Conservation (phyloP, 2,888 invertebrate genomes). For the Anagyrus pseudococci region DNA sequence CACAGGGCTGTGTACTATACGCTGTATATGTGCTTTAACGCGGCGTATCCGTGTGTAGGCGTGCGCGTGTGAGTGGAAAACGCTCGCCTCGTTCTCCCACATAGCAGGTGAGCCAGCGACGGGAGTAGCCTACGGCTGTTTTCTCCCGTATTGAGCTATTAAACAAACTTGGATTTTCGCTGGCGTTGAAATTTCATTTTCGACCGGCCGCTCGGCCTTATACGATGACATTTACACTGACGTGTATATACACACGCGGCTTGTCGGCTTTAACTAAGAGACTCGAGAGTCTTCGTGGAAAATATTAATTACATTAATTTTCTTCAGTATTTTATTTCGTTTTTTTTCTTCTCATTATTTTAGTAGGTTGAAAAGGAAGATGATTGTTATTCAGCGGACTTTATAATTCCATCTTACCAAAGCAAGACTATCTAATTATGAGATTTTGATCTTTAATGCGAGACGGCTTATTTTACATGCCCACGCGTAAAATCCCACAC, state of each 20-base stretch:
- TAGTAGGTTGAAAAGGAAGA: background rate
- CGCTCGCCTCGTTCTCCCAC: background rate
- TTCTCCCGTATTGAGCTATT: conserved; percentile 30
- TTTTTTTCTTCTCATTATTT: conserved; percentile 11
- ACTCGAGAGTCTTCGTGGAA: background rate
- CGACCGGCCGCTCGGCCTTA: no score
- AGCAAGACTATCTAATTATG: conserved; percentile 34
- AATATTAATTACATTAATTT: conserved; percentile 8
- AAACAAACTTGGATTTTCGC: conserved; percentile 32
- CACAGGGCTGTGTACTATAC: no score
- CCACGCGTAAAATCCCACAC: conserved; percentile 26
- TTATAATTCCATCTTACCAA: conserved; percentile 24
- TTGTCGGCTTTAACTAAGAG: background rate
- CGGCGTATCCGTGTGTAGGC: no score
- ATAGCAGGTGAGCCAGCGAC: conserved; percentile 24
- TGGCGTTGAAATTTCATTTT: conserved; percentile 16
- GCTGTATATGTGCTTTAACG: no score
- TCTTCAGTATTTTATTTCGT: conserved; percentile 12
- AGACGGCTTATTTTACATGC: conserved; percentile 22
- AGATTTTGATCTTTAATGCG: conserved; percentile 34
- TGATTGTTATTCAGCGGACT: conserved; percentile 16
- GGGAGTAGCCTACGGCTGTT: background rate
- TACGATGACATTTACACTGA: no score
- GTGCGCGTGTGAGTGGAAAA: conserved; percentile 41
- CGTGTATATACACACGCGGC: background rate